These are phyloP conservation scores for Phaenicophaeus curvirostris DNA, from an alignment of 2,797 vertebrate genomes.

Conservation along the genomic window DNA sequence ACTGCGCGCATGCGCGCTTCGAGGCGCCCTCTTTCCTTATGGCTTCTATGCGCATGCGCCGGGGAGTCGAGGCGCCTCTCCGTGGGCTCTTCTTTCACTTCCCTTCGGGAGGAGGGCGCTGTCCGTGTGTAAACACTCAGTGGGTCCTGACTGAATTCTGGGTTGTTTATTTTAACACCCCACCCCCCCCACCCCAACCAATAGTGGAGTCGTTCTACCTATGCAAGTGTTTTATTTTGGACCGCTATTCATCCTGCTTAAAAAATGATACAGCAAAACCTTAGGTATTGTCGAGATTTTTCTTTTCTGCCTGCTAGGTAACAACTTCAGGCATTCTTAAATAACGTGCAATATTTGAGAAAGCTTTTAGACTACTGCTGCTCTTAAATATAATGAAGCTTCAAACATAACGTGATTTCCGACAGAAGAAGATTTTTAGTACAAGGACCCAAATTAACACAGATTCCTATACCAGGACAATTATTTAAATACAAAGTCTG, in stretches of 20 bases:
- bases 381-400: background rate
- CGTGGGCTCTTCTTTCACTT: too few relatives aligned
- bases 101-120: too few relatives aligned
- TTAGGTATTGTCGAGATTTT: background rate
- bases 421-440: background rate
- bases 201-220: background rate
- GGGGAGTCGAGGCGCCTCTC: too few relatives aligned
- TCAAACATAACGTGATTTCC: background rate
- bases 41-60: too few relatives aligned
- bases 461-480: background rate
- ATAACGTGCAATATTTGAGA: background rate
- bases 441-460: background rate
- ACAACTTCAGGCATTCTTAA: background rate
- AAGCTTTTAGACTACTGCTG: background rate
- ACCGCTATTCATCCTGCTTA: fast-evolving
- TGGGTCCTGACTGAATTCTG: too few relatives aligned
- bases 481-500: fast-evolving
- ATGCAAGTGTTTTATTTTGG: fast-evolving
- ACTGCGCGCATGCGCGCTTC: too few relatives aligned
- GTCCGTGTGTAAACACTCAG: too few relatives aligned
- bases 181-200: fast-evolving
- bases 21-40: too few relatives aligned
- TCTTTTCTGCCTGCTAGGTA: background rate
- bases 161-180: too few relatives aligned
- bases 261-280: fast-evolving